Conservation (phyloP, 1,140 invertebrate genomes). For the Araneus ventricosus region DNA sequence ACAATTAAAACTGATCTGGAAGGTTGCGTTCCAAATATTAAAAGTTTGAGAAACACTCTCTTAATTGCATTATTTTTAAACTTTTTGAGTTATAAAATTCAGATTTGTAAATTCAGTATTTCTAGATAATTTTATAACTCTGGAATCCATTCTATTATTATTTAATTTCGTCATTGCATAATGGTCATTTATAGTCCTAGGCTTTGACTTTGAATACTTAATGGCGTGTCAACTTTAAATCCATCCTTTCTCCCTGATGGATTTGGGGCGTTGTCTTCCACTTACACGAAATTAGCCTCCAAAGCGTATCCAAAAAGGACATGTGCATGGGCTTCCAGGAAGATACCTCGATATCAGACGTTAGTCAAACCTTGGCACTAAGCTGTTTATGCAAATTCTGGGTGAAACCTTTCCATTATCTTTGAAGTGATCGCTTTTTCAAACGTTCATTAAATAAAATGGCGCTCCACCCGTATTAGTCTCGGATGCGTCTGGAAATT, state of each 20-base stretch:
- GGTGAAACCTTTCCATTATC: neutral
- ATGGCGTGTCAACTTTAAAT: neutral
- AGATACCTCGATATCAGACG: neutral
- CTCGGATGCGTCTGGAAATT: neutral
- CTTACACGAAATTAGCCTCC: neutral
- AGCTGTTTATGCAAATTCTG: neutral
- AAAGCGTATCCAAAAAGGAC: neutral
- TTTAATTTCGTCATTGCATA: neutral
- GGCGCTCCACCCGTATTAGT: neutral
- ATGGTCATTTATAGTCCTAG: neutral
- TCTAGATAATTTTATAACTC: no score
- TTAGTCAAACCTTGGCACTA: neutral
- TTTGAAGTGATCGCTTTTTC: neutral
- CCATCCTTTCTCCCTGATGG: neutral
- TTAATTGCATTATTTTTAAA: no score
- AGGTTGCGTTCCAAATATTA: no score
- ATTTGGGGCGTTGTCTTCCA: neutral
- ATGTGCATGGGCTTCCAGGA: neutral
- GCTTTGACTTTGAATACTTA: neutral
- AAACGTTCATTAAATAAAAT: neutral
- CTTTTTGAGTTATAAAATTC: no score
- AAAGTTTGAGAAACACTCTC: no score
- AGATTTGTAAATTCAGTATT: no score
- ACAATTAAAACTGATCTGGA: no score
- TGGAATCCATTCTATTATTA: no score